Percentiles rank a stretch among this genome's conserved stretches.
phyloP scores from a whole-genome alignment of 1,140 invertebrate genomes.

The Agrilus planipennis region DNA sequence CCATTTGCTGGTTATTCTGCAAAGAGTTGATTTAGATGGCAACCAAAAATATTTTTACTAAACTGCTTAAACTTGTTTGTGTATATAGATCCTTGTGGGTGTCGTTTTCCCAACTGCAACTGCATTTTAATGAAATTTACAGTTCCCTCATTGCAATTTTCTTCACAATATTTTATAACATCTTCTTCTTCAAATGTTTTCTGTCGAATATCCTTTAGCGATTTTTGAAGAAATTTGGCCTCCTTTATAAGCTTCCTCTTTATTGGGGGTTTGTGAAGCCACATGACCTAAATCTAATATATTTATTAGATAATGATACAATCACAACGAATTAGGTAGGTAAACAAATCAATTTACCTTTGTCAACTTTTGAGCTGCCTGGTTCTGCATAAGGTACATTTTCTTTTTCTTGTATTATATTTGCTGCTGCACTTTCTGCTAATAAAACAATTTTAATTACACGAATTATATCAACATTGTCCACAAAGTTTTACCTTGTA shows the following conservation, averaged over 20 bases:
- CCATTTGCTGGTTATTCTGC: constrained; percentile 8
- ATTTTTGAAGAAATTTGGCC: background rate
- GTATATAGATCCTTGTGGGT: background rate
- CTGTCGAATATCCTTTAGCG: no score
- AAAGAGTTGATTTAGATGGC: constrained; percentile 6
- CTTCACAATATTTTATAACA: constrained; percentile 6
- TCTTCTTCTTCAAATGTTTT: background rate
- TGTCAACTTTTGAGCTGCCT: no score
- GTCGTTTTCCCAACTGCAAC: constrained; percentile 2
- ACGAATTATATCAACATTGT: no score
- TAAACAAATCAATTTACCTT: no score
- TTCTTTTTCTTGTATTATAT: no score
- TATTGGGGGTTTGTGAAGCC: constrained; percentile 1
- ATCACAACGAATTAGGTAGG: no score
- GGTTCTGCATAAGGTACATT: no score
- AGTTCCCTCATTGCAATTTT: constrained; percentile 4
- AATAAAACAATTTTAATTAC: no score
- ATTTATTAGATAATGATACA: no score
- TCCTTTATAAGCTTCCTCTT: constrained; percentile 1
- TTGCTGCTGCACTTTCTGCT: no score
- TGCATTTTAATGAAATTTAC: constrained; percentile 7
- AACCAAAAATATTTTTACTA: constrained; percentile 3
- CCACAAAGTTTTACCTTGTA: no score
- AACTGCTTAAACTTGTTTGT: constrained; percentile 7
- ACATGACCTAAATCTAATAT: background rate